Evolutionary conservation across 2,113 vertebrate genomes (phyloP).

Genomic region (Megaleporinus macrocephalus): DNA sequence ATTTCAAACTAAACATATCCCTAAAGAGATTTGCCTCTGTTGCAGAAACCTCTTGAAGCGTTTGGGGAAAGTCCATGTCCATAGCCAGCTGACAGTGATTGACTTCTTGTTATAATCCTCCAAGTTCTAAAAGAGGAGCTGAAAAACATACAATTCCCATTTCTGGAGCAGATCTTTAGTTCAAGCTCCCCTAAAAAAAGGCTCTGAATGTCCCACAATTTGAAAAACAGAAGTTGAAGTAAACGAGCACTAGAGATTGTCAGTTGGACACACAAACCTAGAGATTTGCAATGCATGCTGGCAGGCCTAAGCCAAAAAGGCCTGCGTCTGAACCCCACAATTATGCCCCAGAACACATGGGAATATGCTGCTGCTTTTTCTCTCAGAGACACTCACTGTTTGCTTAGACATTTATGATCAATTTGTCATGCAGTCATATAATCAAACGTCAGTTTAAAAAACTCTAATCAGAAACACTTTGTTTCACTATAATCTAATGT

Average conservation of each 20-base stretch:
- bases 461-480: conserved; percentile 19
- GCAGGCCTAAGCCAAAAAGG: conserved; percentile 50
- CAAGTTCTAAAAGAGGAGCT: conserved; percentile 59
- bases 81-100: conserved; percentile 55
- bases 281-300: conserved; percentile 42
- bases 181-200: conserved; percentile 61
- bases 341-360: conserved; percentile 59
- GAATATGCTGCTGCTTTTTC: conserved; percentile 39
- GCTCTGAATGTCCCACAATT: conserved; percentile 55
- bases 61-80: conserved; percentile 47
- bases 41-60: conserved; percentile 49
- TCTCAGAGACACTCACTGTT: conserved; percentile 63
- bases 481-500: background rate
- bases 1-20: conserved; percentile 50
- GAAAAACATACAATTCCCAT: conserved; percentile 48
- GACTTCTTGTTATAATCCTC: conserved; percentile 59
- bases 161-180: conserved; percentile 55
- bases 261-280: conserved; percentile 54
- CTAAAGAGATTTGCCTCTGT: conserved; percentile 39
- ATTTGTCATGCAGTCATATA: conserved; percentile 60
- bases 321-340: conserved; percentile 62
- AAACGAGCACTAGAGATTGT: conserved; percentile 55
- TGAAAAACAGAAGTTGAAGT: conserved; percentile 66
- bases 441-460: conserved; percentile 48
- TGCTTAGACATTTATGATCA: conserved; percentile 67